phyloP scores from a whole-genome alignment of 2,113 vertebrate genomes.

The Cisticola juncidis region DNA sequence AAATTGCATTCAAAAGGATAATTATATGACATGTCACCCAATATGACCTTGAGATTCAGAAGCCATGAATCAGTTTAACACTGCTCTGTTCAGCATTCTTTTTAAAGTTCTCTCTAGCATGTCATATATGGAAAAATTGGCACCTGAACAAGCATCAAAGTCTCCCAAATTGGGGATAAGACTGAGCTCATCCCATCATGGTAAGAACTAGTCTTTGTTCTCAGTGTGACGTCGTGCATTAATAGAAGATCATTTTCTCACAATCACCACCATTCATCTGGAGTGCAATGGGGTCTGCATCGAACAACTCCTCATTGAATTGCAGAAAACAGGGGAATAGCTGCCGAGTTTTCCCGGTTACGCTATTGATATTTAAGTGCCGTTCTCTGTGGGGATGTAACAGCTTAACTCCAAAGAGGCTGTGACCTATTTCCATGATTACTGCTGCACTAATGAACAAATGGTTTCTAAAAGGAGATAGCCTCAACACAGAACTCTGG shows the following conservation, averaged over 20 bases:
- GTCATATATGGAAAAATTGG: constrained; percentile 60
- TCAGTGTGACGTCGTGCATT: constrained; percentile 69
- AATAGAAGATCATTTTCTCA: constrained; percentile 76
- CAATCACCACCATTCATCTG: constrained; percentile 83
- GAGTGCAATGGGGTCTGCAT: constrained; percentile 56
- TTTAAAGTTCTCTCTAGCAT: constrained; percentile 10
- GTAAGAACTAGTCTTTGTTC: constrained; percentile 80
- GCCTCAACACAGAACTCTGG: not conserved
- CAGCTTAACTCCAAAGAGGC: constrained; percentile 63
- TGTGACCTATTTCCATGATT: constrained; percentile 76
- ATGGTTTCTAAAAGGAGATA: constrained; percentile 22
- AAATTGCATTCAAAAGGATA: not conserved
- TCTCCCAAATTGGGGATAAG: constrained; percentile 59
- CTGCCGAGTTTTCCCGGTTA: constrained; percentile 74
- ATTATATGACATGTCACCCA: constrained; percentile 31
- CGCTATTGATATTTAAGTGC: constrained; percentile 75
- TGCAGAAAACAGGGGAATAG: constrained; percentile 74
- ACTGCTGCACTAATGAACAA: constrained; percentile 63
- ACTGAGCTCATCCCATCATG: constrained; percentile 79
- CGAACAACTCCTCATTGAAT: constrained; percentile 82
- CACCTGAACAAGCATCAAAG: constrained; percentile 72
- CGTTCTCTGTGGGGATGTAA: constrained; percentile 46
- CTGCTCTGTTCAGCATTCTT: constrained; percentile 12
- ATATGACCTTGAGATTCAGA: constrained; percentile 48
- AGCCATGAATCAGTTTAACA: constrained; percentile 18